These are phyloP conservation scores for Gadopsis marmoratus DNA, from an alignment of 2,797 vertebrate genomes.

Conservation along the genomic window DNA sequence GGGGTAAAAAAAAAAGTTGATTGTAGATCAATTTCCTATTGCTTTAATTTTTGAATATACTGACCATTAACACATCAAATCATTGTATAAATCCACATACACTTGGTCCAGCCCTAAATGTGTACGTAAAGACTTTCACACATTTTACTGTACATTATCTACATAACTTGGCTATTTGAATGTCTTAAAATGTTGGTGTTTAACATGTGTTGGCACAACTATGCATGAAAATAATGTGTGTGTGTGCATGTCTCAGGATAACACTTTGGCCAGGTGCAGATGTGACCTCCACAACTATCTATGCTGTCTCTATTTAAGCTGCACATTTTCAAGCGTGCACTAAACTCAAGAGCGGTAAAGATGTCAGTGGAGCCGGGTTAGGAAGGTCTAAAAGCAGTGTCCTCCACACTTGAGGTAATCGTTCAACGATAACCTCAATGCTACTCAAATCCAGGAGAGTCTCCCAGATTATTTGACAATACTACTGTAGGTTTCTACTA, in stretches of 20 bases:
- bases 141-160: neutral
- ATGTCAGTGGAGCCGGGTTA: neutral
- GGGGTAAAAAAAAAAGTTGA: neutral
- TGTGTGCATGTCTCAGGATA: neutral
- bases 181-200: neutral
- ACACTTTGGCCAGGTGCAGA: neutral
- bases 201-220: slow-evolving; percentile 1
- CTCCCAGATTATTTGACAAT: slow-evolving; percentile 2
- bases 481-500: neutral
- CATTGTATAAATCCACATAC: neutral
- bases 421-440: neutral
- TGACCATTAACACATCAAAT: neutral
- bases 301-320: neutral
- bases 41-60: neutral
- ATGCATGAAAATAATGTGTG: slow-evolving; percentile 5
- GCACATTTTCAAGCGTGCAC: neutral
- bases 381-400: neutral
- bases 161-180: neutral
- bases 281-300: neutral
- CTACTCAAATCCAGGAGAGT: neutral
- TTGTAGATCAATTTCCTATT: neutral
- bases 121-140: neutral
- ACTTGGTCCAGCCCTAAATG: neutral
- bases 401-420: neutral
- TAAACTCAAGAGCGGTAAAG: neutral